Evolutionary conservation across 1,140 invertebrate species (phyloP), one percentile per base, ranked within the genome.

Genomic region (Thaumatotibia leucotreta): DNA sequence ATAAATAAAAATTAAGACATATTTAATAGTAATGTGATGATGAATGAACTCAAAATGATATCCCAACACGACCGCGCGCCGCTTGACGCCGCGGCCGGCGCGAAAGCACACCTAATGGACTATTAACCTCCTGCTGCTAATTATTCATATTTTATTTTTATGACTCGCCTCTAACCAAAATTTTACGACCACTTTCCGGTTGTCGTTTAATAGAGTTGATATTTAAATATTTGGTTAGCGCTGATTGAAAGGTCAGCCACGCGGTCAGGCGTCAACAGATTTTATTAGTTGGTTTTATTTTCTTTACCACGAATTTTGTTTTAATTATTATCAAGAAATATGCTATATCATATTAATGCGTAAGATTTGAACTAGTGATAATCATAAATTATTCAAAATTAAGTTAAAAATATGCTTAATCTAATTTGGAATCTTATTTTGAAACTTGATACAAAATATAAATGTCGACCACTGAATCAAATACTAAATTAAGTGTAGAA

Each of bases 121-220:
- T 76, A 73, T 83, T 80, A 83, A 79, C 76, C 76, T 80, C 65
- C 67, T 75, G 73, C 76, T 72, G 74, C 66, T 80, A 76, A 80
- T 75, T 83, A 77, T 83, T 85, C 79, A 87, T 87, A 83, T 83
- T 81, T 77, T 77, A 76, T 81, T 79, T 84, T 87, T 84, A 84
- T 77, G 68, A 69, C 65, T 69, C 58, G 64, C 72, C 76, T 75
- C 75, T 70, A 75, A 77, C 73, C 72, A 73, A 76, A n/a, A 74
- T 80, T 81, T 82, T 82, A 88, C 73, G 78, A 76, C 74, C 75
- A 68, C 72, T 84, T 84, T 84, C 83, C 85, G 83, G 78, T 75
- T 72, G 68, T 72, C 62, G 61, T 49, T 70, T 72, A 69, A 74
- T 75, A 74, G 66, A 61, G 32, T 65, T 75, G 68, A 79, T 76